Evolutionary conservation across 2,113 vertebrate species (phyloP).

Genomic region (human): GRCh38 chr6:20186501-20187000

Average conservation of each 20-base stretch:
- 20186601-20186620: background rate
- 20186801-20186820: background rate
- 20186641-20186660: background rate
- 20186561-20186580: background rate
- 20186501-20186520: background rate
- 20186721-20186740: background rate
- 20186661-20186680: background rate
- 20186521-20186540: background rate
- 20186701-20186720: background rate
- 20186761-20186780: constrained; percentile 20
- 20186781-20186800: constrained; percentile 35
- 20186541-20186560: background rate
- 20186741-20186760: background rate
- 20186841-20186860: background rate
- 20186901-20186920: background rate
- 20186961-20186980: constrained; percentile 27
- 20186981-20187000: constrained; percentile 56
- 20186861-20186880: background rate
- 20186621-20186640: background rate
- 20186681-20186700: background rate
- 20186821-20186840: background rate
- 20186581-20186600: background rate
- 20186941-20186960: constrained; percentile 45
- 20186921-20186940: background rate
- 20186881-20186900: background rate